These are phyloP conservation scores for Carlito syrichta DNA, from an alignment of 2,113 vertebrate genomes.

Conservation along the genomic window DNA sequence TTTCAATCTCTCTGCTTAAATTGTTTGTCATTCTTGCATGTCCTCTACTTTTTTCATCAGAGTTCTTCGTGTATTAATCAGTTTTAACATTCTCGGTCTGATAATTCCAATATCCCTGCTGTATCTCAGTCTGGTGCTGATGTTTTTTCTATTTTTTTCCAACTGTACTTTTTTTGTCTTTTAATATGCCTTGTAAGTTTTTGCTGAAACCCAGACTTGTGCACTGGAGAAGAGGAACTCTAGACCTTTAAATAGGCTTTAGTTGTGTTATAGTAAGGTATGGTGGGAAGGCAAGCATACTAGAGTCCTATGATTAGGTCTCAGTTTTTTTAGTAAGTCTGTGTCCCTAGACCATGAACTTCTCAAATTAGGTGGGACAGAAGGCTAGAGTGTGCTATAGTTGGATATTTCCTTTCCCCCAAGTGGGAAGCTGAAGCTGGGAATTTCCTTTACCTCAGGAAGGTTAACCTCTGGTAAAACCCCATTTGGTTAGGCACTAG, in stretches of 20 bases:
- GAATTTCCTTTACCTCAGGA: too few species aligned
- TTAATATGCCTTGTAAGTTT: not conserved
- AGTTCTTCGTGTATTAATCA: not conserved
- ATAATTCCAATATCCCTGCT: not conserved
- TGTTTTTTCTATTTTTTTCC: not conserved
- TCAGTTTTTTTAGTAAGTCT: too few species aligned
- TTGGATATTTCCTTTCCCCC: too few species aligned
- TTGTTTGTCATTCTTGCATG: not conserved
- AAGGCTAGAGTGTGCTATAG: too few species aligned
- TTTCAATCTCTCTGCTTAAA: not conserved
- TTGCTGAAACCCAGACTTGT: not conserved
- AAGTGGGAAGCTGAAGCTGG: too few species aligned
- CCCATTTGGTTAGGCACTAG: too few species aligned
- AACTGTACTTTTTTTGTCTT: not conserved
- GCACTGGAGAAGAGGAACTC: not conserved
- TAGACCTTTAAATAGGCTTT: not conserved
- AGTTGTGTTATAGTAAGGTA: not conserved
- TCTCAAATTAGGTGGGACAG: too few species aligned
- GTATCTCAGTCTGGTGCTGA: not conserved
- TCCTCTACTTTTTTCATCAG: not conserved
- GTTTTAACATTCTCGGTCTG: not conserved
- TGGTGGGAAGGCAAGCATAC: not conserved
- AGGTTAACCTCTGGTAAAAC: too few species aligned
- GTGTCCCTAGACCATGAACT: too few species aligned
- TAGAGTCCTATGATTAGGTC: too few species aligned